Base-by-base conservation (phyloP, 2,113 vertebrate genomes). In the Numida meleagris region DNA sequence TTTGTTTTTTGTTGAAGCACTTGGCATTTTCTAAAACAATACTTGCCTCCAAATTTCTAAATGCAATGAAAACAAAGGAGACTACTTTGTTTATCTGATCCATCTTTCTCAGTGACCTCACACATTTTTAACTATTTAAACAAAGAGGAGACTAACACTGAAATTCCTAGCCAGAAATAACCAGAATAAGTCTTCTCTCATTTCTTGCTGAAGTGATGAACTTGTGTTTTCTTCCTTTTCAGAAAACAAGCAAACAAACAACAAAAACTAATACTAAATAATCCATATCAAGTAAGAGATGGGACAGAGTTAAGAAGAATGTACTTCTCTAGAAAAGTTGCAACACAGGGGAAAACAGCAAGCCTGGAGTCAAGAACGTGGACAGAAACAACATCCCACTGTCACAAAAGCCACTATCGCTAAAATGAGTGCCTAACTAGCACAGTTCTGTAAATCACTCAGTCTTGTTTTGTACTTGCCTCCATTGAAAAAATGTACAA, bases 21-120 rank as follows among this genome's bases (percentile, higher is more conserved):
- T 18, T 34, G 5, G 14, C 5, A 45, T 29, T 50, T 63, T 1
- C 18, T 59, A 40, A 87, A 92, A 17, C 2, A 10, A 0, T 10
- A 24, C 25, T 55, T 45, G 4, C 33, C 38, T 51, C 34, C 33
- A 66, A 58, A 16, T 59, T 89, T 38, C 24, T 42, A 84, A 4
- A 36, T 0, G 2, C 1, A 31, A 10, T 2, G 6, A 9, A 82
- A 79, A 55, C 33, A 67, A 74, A 12, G 3, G n/a, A 38, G 78
- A 51, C 16, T 43, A 21, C 62, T 46, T 36, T 29, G 13, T 50
- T 63, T 23, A 57, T 8, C 25, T 42, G 34, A 85, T 43, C 16
- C 62, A 72, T 34, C 17, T 62, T 90, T 59, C 36, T 42, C 2
- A 5, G 14, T 40, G 12, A 12, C 5, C 12, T 59, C 27, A 19